Evolutionary conservation across 2,797 vertebrate genomes (phyloP), one percentile per base, ranked within the genome.

Genomic region (Rhabdomys pumilio): DNA sequence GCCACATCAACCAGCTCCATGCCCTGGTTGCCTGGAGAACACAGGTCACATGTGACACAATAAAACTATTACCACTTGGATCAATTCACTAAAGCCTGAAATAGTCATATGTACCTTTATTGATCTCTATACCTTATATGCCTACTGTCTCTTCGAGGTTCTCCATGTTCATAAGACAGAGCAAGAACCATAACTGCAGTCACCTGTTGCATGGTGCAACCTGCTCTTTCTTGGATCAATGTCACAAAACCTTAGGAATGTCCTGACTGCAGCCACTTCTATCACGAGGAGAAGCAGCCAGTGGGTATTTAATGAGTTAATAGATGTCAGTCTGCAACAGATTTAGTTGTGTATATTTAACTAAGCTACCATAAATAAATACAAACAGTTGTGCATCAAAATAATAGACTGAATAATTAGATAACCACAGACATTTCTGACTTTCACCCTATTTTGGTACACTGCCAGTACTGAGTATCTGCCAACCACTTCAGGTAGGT

Each of bases 301-400:
- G 26, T 44, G 63, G 44, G 10, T 7, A 47, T 73, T 47, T 83
- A 86, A 26, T 24, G 65, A 88, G 61, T 59, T n/a, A 76, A 65
- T 3, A 3, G 31, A 95, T n/a, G 26, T 1, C 24, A 38, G 24
- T 81, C 13, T 80, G 82, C 41, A 89, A 41, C 72, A 72, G 59
- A 76, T 47, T 59, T 86, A 81, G 65, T 69, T 29, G 47, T 77
- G 12, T 69, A 11, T 20, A 8, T 69, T 93, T 93, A 89, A 59
- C 19, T 34, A 69, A 91, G 55, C 31, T 76, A 15, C 50, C 20
- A 61, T 61, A 44, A 75, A 84, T 95, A 73, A 31, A 55, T 76
- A 96, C 50, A 38, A 92, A 84, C 34, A 87, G 44, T 82, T 92
- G 7, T 44, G 86, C 61, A 73, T 91, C 29, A 3, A 90, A 95